phyloP scores from a whole-genome alignment of 2,113 vertebrate genomes.

The Rostratula benghalensis region DNA sequence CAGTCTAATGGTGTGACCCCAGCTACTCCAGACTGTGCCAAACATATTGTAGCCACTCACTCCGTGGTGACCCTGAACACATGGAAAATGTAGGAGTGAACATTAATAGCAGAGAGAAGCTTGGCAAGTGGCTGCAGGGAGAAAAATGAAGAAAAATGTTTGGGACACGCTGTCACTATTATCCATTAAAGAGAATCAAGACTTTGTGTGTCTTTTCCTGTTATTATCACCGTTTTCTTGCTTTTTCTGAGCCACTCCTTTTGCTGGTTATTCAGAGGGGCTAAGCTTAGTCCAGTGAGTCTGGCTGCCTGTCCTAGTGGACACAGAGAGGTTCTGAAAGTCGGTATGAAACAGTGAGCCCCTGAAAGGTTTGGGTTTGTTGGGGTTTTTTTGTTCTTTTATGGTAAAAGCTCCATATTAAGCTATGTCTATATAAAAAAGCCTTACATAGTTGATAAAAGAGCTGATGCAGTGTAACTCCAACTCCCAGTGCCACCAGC shows the following conservation, averaged over 20 bases:
- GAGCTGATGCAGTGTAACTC: background rate
- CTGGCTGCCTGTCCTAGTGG: background rate
- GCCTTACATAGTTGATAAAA: background rate
- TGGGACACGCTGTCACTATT: background rate
- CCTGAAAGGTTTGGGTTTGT: no score
- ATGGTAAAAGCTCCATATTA: background rate
- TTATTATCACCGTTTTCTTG: background rate
- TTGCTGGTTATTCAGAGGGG: background rate
- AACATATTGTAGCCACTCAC: background rate
- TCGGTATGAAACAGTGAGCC: background rate
- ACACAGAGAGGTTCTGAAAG: background rate
- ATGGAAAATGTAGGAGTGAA: background rate
- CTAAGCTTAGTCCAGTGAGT: background rate
- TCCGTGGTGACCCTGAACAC: background rate
- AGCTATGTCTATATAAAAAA: background rate
- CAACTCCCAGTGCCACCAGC: background rate
- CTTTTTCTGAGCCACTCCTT: background rate
- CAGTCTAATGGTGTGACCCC: background rate
- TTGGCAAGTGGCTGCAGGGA: background rate
- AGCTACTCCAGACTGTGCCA: background rate
- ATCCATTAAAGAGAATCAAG: background rate
- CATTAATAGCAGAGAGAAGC: background rate
- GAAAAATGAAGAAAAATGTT: background rate
- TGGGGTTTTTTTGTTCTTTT: background rate
- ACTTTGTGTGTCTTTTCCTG: background rate